Evolutionary conservation across 2,797 vertebrate genomes (phyloP).

Genomic region (Pseudotriccus pelzelni): DNA sequence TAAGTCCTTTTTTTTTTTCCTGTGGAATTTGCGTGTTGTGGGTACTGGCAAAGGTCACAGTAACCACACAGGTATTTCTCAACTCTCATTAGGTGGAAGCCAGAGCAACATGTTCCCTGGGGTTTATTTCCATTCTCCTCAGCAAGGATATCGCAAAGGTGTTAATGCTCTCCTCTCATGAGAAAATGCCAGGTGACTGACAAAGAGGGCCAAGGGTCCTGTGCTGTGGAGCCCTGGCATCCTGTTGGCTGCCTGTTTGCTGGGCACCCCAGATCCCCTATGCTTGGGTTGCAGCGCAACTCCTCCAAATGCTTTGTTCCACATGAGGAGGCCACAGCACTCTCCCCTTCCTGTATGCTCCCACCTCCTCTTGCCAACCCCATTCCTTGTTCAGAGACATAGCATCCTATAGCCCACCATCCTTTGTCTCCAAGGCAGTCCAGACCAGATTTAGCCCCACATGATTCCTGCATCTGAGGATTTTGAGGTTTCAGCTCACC

Average conservation of each 20-base stretch:
- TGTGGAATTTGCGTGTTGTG: background rate
- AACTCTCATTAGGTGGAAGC: background rate
- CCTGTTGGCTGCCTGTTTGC: background rate
- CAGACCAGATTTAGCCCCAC: background rate
- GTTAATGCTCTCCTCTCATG: background rate
- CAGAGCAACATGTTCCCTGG: background rate
- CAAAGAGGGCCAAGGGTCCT: fast-evolving
- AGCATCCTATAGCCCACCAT: background rate
- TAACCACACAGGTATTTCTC: background rate
- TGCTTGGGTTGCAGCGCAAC: background rate
- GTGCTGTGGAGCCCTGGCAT: fast-evolving
- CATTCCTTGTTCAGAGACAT: background rate
- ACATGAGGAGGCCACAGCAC: fast-evolving
- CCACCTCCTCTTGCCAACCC: fast-evolving
- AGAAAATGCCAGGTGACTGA: fast-evolving
- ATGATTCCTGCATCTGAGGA: background rate
- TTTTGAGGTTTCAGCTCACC: background rate
- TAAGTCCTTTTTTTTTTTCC: background rate
- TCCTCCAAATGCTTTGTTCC: background rate
- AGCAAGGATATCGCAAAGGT: background rate
- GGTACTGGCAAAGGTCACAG: background rate
- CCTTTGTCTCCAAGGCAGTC: background rate
- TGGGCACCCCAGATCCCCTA: fast-evolving
- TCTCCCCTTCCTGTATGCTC: background rate
- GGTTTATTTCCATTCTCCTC: background rate